phyloP scores from a whole-genome alignment of 2,113 vertebrate species.

The Megalops atlanticus region DNA sequence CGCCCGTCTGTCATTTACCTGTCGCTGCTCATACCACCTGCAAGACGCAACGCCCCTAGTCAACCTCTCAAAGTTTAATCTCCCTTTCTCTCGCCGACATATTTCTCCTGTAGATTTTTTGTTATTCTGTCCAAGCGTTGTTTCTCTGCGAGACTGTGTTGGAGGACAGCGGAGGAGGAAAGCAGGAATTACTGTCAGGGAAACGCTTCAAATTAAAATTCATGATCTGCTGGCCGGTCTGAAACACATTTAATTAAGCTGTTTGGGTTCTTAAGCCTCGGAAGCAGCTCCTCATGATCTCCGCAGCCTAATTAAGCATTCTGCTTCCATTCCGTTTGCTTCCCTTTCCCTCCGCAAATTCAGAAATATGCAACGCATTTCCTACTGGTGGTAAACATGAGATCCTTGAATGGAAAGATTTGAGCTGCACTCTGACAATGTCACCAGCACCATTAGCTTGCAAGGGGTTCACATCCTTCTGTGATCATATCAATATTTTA shows the following conservation, averaged over 20 bases:
- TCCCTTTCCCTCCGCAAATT: not conserved
- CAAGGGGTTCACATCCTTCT: no score
- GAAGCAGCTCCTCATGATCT: not conserved
- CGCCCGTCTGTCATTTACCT: no score
- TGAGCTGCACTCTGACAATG: no score
- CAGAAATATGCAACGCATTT: no score
- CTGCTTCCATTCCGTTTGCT: not conserved
- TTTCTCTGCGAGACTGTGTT: not conserved
- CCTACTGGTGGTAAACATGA: no score
- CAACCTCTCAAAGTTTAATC: no score
- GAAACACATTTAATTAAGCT: not conserved
- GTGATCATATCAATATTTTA: no score
- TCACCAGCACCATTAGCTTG: no score
- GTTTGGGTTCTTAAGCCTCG: not conserved
- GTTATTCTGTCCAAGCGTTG: slow-evolving; percentile 13
- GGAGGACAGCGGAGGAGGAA: not conserved
- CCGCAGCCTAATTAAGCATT: not conserved
- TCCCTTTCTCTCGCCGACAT: no score
- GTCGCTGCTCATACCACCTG: no score
- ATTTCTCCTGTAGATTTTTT: not conserved
- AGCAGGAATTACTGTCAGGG: slow-evolving; percentile 9
- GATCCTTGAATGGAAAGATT: no score
- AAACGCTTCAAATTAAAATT: slow-evolving; percentile 9
- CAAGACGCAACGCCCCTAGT: no score
- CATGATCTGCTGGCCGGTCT: slow-evolving; percentile 2